Percentiles rank a stretch among this genome's conserved stretches.
These are phyloP conservation scores for Coronaproctus castanopsis DNA, from an alignment of 2,888 invertebrate species.

Conservation along the genomic window DNA sequence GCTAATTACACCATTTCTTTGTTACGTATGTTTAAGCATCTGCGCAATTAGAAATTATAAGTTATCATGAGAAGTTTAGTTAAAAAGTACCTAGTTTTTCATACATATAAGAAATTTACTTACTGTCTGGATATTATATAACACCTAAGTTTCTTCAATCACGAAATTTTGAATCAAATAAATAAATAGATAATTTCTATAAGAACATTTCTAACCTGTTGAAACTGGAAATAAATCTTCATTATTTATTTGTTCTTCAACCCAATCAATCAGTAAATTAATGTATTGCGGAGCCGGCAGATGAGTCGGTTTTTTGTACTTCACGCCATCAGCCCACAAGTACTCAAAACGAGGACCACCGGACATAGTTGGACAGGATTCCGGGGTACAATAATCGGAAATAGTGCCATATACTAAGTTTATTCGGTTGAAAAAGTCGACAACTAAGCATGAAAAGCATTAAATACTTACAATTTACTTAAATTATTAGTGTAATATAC, in stretches of 20 bases:
- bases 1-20: too few relatives aligned
- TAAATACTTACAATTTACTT: conserved; percentile 1
- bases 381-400: conserved; percentile 60
- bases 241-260: conserved; percentile 73
- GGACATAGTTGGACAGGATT: conserved; percentile 72
- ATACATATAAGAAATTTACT: too few relatives aligned
- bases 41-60: too few relatives aligned
- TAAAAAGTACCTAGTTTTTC: too few relatives aligned
- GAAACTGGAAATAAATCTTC: conserved; percentile 67
- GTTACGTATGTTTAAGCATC: too few relatives aligned
- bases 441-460: conserved; percentile 41
- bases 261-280: conserved; percentile 72
- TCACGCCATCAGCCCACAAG: conserved; percentile 68
- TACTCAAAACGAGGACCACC: conserved; percentile 79
- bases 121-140: too few relatives aligned
- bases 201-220: conserved; percentile 40
- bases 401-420: conserved; percentile 81
- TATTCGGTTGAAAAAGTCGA: conserved; percentile 83
- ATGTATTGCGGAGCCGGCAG: conserved; percentile 70
- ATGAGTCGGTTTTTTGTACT: conserved; percentile 53
- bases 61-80: too few relatives aligned
- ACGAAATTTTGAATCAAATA: too few relatives aligned
- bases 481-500: background rate
- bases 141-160: too few relatives aligned
- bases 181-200: too few relatives aligned